Evolutionary conservation across 1,140 invertebrate species (phyloP).

Genomic region (Coptotermes formosanus): DNA sequence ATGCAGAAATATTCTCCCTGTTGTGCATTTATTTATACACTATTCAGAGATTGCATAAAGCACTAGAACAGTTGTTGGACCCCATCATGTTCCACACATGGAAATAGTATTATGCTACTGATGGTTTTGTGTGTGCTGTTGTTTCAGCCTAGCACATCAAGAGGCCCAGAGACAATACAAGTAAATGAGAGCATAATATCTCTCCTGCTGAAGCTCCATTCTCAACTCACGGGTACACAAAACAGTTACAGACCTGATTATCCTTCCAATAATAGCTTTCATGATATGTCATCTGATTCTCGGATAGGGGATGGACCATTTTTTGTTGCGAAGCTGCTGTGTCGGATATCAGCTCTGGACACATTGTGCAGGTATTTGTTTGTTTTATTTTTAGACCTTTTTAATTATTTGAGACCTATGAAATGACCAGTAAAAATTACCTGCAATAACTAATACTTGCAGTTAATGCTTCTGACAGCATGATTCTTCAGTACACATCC

Average conservation of each 20-base stretch:
- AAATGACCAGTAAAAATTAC: too few species aligned
- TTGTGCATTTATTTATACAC: too few species aligned
- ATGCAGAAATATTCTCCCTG: too few species aligned
- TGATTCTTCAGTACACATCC: too few species aligned
- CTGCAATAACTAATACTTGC: too few species aligned
- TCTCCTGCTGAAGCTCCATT: conserved; percentile 87
- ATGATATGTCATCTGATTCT: conserved; percentile 44
- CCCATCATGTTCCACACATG: too few species aligned
- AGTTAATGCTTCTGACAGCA: too few species aligned
- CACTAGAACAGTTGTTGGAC: too few species aligned
- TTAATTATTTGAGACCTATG: too few species aligned
- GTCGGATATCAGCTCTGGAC: conserved; percentile 70
- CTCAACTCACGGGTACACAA: conserved; percentile 77
- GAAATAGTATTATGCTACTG: too few species aligned
- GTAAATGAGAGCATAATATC: conserved; percentile 91
- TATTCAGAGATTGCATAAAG: too few species aligned
- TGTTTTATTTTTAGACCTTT: too few species aligned
- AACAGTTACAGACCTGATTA: conserved; percentile 72
- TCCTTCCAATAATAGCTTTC: conserved; percentile 47
- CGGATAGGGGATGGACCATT: conserved; percentile 85
- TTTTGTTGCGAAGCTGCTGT: conserved; percentile 76
- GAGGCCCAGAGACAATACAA: conserved; percentile 45
- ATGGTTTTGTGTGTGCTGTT: neutral
- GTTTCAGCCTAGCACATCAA: neutral
- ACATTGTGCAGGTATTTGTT: conserved; percentile 52